These are phyloP conservation scores for Eupsilia transversa DNA, from an alignment of 2,888 invertebrate species.

Conservation along the genomic window DNA sequence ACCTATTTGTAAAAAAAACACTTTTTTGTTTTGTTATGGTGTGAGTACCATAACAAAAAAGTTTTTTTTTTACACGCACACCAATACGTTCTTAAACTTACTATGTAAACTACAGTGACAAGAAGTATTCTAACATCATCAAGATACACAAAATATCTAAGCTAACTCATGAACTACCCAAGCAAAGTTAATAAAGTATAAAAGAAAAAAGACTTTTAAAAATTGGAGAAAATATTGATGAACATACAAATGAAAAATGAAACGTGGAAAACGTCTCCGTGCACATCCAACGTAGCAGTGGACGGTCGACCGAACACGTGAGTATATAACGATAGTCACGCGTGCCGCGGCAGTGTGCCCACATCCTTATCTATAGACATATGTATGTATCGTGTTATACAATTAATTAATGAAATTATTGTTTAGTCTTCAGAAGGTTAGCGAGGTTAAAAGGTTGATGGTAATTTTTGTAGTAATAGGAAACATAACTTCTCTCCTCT, in stretches of 20 bases:
- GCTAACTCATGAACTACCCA: too few species aligned
- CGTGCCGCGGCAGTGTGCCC: not conserved
- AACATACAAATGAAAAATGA: not conserved
- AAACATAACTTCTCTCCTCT: not conserved
- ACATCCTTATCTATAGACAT: constrained; percentile 9
- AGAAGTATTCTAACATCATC: too few species aligned
- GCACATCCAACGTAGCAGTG: not conserved
- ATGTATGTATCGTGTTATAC: not conserved
- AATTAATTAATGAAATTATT: constrained; percentile 19
- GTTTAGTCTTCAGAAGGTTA: constrained; percentile 31
- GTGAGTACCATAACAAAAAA: too few species aligned
- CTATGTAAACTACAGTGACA: too few species aligned
- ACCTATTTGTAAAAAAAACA: too few species aligned
- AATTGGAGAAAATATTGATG: too few species aligned
- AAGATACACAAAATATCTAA: too few species aligned
- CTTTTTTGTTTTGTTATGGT: too few species aligned
- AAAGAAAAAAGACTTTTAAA: too few species aligned
- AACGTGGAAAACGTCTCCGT: not conserved
- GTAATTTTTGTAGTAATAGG: constrained; percentile 13
- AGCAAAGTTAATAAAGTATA: too few species aligned
- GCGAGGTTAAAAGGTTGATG: not conserved
- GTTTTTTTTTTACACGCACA: too few species aligned
- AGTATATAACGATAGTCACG: constrained; percentile 11
- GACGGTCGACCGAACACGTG: constrained; percentile 24
- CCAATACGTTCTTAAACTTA: too few species aligned